Evolutionary conservation across 2,797 vertebrate genomes (phyloP), one percentile per base, ranked within the genome.

Genomic region (Pseudotriccus pelzelni): DNA sequence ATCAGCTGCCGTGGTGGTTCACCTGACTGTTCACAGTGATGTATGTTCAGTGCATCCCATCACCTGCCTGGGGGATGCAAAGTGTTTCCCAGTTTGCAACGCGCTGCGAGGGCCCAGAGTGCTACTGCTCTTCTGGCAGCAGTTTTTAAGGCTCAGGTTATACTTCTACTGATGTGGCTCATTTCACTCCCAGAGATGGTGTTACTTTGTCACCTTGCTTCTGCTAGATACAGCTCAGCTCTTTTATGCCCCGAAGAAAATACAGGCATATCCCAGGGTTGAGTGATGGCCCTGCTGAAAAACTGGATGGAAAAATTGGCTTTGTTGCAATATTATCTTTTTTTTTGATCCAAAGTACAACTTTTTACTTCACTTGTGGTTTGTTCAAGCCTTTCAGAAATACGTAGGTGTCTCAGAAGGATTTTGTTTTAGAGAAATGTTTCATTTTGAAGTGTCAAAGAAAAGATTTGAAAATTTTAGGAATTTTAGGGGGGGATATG

Each of bases 21-120:
- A 5, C 34, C 43, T 0, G 0, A 1, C 80, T 73, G 39, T 72
- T 70, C 63, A 8, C 50, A 1, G 2, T 0, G 4, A 4, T 0
- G 4, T 25, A 16, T 52, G 66, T 4, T 32, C 64, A 34, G 66
- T 3, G 9, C 67, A 66, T 23, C 37, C 37, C 41, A 17, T 34
- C 10, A 2, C 21, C n/a, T 59, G 27, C 52, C 43, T 23, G 22
- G 10, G 24, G n/a, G 10, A 14, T 24, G 60, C 60, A 7, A 58
- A 24, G 74, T 4, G 21, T 32, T 70, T 32, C 66, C 70, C 83
- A 24, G 43, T 1, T 75, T 67, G 47, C 34, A 4, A 3, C 4
- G 28, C 18, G 37, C 52, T 55, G 41, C 8, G 0, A 24, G 39
- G 5, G 37, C 15, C 10, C 27, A 14, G 5, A 36, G n/a, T 4